Evolutionary conservation across 2,888 invertebrate genomes (phyloP).

Genomic region (Mimas tiliae): DNA sequence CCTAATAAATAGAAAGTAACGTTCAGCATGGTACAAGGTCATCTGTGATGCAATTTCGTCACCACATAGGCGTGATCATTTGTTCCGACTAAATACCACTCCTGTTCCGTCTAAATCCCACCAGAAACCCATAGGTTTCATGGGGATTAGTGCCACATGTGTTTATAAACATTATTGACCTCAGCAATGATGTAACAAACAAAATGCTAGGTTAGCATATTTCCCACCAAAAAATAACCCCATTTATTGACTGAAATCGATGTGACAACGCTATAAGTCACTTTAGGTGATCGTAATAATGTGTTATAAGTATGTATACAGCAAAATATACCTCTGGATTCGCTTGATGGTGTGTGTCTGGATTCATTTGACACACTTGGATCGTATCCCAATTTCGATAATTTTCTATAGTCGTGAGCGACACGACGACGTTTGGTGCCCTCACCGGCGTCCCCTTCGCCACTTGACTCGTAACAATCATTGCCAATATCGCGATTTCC

Average conservation of each 20-base stretch:
- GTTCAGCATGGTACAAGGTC: constrained; percentile 56
- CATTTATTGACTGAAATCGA: constrained; percentile 33
- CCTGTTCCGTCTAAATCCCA: not conserved
- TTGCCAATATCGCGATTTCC: constrained; percentile 69
- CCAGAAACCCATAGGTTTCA: constrained; percentile 29
- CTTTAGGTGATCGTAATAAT: constrained; percentile 32
- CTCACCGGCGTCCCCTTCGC: constrained; percentile 72
- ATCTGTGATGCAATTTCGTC: constrained; percentile 55
- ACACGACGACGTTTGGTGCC: constrained; percentile 74
- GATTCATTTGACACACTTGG: constrained; percentile 76
- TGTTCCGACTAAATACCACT: constrained; percentile 29
- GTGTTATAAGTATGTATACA: constrained; percentile 41
- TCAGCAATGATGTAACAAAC: constrained; percentile 76
- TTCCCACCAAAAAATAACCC: constrained; percentile 76
- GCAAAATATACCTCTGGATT: constrained; percentile 70
- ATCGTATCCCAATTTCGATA: constrained; percentile 76
- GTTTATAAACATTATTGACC: constrained; percentile 82
- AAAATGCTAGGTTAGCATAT: constrained; percentile 73
- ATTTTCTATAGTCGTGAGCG: constrained; percentile 75
- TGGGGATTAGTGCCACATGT: constrained; percentile 57
- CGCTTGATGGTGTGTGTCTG: constrained; percentile 62
- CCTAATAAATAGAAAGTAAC: constrained; percentile 61
- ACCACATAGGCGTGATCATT: constrained; percentile 34
- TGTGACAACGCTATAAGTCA: constrained; percentile 32
- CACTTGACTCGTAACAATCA: constrained; percentile 59